Percentiles rank a stretch among this genome's conserved stretches.
Evolutionary conservation across 1,140 invertebrate species (phyloP).

Genomic region (Zaprionus taronus): DNA sequence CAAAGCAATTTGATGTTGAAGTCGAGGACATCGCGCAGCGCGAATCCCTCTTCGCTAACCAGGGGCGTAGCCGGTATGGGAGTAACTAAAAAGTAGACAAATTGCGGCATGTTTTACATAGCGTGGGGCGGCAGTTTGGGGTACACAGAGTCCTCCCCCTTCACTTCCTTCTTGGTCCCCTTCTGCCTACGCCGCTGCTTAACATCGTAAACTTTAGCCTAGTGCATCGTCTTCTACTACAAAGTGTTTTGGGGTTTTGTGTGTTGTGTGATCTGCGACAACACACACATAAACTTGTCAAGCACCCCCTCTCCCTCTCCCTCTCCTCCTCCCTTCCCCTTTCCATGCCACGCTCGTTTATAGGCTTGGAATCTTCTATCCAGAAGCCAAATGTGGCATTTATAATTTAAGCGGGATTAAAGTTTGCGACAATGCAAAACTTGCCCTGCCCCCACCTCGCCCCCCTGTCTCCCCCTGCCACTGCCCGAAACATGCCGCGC

Average conservation of each 20-base stretch:
- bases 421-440: conserved; percentile 76
- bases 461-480: too few species aligned
- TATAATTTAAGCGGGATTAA: conserved; percentile 83
- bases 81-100: neutral
- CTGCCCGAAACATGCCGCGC: conserved; percentile 68
- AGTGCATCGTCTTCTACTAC: conserved; percentile 62
- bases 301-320: neutral
- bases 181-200: neutral
- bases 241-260: conserved; percentile 77
- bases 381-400: conserved; percentile 77
- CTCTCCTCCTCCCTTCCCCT: neutral
- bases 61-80: neutral
- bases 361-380: conserved; percentile 5
- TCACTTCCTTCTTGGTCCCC: neutral
- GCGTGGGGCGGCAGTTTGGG: neutral
- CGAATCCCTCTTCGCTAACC: neutral
- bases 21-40: neutral
- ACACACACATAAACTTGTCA: conserved; percentile 74
- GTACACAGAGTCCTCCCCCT: neutral
- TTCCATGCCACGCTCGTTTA: neutral
- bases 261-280: conserved; percentile 59
- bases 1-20: conserved; percentile 57
- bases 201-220: conserved; percentile 69
- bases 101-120: neutral
- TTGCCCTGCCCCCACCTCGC: conserved; percentile 38